These are phyloP conservation scores for Berghia stephanieae DNA, from an alignment of 1,140 invertebrate genomes.

Conservation along the genomic window DNA sequence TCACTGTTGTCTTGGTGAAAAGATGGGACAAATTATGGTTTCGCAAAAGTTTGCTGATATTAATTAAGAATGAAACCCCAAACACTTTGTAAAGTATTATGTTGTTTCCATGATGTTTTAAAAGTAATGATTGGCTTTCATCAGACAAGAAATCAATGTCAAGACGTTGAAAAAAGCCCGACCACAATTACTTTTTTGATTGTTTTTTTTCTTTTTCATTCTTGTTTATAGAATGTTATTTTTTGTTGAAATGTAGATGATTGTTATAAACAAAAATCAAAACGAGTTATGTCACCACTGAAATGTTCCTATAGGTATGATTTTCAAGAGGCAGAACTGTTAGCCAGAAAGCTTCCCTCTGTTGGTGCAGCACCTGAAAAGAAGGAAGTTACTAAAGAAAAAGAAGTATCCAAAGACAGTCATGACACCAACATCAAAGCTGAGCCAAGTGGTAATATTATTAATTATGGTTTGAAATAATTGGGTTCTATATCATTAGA, in stretches of 20 bases:
- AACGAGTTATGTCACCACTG: too few species aligned
- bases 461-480: not conserved
- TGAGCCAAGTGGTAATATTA: too few species aligned
- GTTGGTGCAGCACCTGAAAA: slow-evolving; percentile 33
- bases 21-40: too few species aligned
- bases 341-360: slow-evolving; percentile 53
- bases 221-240: not conserved
- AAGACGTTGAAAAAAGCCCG: not conserved
- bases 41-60: too few species aligned
- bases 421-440: not conserved
- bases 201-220: not conserved
- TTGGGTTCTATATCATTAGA: not conserved
- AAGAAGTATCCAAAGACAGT: slow-evolving; percentile 9
- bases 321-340: slow-evolving; percentile 51
- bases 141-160: not conserved
- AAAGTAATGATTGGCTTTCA: not conserved
- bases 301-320: slow-evolving; percentile 59
- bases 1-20: too few species aligned
- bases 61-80: too few species aligned
- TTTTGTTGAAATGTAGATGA: not conserved
- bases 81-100: too few species aligned
- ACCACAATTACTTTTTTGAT: not conserved
- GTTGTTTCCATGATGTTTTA: too few species aligned
- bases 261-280: too few species aligned
- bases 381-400: slow-evolving; percentile 27